Percentiles rank a stretch among this genome's conserved stretches.
Conservation (phyloP, 1,140 invertebrate species). For the Drosophila sproati region DNA sequence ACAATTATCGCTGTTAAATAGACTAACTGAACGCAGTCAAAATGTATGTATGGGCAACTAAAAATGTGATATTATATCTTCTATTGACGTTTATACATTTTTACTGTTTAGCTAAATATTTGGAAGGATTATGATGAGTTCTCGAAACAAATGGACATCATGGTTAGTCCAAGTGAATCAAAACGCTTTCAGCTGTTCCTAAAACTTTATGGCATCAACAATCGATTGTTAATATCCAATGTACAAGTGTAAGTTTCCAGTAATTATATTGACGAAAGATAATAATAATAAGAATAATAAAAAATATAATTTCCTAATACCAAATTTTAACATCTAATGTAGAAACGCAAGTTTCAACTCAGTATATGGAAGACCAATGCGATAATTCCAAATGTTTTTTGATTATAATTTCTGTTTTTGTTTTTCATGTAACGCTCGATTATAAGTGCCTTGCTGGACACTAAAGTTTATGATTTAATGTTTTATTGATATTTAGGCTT, state of each 20-base stretch:
- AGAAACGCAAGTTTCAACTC: too few relatives aligned
- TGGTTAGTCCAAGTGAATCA: slow-evolving; percentile 61
- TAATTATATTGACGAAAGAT: neutral
- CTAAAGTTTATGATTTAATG: slow-evolving; percentile 4
- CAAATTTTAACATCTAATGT: too few relatives aligned
- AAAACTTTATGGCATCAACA: slow-evolving; percentile 39
- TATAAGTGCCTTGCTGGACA: too few relatives aligned
- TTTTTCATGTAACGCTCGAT: too few relatives aligned
- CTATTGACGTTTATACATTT: neutral
- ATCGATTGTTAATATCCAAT: slow-evolving; percentile 61
- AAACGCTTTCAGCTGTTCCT: slow-evolving; percentile 50
- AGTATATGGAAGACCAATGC: too few relatives aligned
- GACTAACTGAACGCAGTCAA: slow-evolving; percentile 40
- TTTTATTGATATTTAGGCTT: slow-evolving; percentile 53
- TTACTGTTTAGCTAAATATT: slow-evolving; percentile 55
- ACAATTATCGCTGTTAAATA: slow-evolving; percentile 52
- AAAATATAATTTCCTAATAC: too few relatives aligned
- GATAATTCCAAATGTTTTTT: neutral
- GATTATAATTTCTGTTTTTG: neutral
- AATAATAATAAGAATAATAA: too few relatives aligned
- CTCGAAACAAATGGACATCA: slow-evolving; percentile 59
- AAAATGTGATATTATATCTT: neutral
- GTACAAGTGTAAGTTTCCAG: slow-evolving; percentile 64
- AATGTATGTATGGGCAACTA: slow-evolving; percentile 38
- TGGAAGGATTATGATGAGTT: slow-evolving; percentile 73